Conservation (phyloP, 2,113 vertebrate species). For the Percina caprodes region DNA sequence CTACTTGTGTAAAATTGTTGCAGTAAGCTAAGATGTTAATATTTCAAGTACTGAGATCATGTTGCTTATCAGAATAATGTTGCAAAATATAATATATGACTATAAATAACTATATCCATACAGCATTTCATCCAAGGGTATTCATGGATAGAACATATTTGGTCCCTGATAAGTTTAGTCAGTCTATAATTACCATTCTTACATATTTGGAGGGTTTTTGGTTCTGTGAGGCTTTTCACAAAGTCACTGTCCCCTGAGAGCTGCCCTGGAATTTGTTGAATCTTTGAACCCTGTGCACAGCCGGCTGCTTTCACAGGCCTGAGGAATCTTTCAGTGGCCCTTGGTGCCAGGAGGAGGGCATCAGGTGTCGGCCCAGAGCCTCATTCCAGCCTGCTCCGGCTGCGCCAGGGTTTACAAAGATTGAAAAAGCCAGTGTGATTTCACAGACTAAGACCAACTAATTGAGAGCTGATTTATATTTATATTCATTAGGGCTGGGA, state of each 20-base stretch:
- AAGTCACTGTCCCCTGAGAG: constrained; percentile 77
- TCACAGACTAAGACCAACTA: not conserved
- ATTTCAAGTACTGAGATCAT: not conserved
- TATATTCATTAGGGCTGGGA: too few relatives aligned
- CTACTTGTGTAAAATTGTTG: not conserved
- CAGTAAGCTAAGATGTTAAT: not conserved
- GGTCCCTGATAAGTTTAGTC: constrained; percentile 3
- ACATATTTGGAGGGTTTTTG: constrained; percentile 62
- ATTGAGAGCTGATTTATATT: too few relatives aligned
- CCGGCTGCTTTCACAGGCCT: constrained; percentile 78
- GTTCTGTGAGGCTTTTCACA: constrained; percentile 69
- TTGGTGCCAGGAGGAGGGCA: constrained; percentile 80
- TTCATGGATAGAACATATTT: constrained; percentile 16
- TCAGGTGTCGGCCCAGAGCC: constrained; percentile 71
- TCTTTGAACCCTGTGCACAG: constrained; percentile 78
- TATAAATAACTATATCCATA: not conserved
- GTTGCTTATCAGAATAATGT: not conserved
- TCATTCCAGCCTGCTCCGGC: constrained; percentile 44
- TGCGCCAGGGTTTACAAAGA: constrained; percentile 60
- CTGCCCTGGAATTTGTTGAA: constrained; percentile 81
- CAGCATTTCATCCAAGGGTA: not conserved
- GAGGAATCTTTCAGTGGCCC: constrained; percentile 80
- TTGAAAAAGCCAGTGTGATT: constrained; percentile 47
- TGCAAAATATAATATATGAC: not conserved
- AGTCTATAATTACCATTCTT: constrained; percentile 59